Base-by-base conservation (phyloP, 2,113 vertebrate species). In the Chauna torquata region DNA sequence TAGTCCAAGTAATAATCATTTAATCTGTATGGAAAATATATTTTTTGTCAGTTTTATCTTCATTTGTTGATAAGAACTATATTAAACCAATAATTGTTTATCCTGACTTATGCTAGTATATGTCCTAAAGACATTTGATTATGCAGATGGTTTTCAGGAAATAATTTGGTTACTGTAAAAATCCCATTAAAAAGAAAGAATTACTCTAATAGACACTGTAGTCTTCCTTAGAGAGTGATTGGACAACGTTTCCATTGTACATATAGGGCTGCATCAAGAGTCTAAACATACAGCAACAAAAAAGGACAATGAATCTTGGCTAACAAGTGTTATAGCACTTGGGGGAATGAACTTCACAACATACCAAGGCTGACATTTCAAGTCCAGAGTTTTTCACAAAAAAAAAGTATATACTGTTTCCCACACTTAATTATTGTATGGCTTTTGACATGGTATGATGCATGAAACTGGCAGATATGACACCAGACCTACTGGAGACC, bases 11-110 rank as follows among this genome's bases (percentile, higher is more conserved):
- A 92, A 86, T 69, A 77, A 68, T 68, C 55, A 78, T 78, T 95
- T 79, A 88, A 91, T 72, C 82, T 87, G 50, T 71, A 77, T 81
- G 30, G 9, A 88, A 44, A 79, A 79, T 23, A 84, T 3, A 42
- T 55, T 79, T 95, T 94, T 90, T 96, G 65, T 68, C 47, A 81
- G 14, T n/a, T 96, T 85, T 76, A 54, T 88, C 64, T 94, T 92
- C 32, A 64, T 9, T 68, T 84, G n/a, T 81, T 95, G 32, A 16
- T 70, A 86, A 97, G n/a, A 83, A 18, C 75, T 82, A 34, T 45
- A 52, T 78, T 81, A 83, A 96, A 81, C 23, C 19, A 91, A 23
- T 9, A 97, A 72, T 76, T 57, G 66, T 96, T 92, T 88, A 93
- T 91, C 54, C 40, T 6, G 2, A 44, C 36, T 95, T 75, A 78